Evolutionary conservation across 2,113 vertebrate genomes (phyloP).

Genomic region (Galbula dea): DNA sequence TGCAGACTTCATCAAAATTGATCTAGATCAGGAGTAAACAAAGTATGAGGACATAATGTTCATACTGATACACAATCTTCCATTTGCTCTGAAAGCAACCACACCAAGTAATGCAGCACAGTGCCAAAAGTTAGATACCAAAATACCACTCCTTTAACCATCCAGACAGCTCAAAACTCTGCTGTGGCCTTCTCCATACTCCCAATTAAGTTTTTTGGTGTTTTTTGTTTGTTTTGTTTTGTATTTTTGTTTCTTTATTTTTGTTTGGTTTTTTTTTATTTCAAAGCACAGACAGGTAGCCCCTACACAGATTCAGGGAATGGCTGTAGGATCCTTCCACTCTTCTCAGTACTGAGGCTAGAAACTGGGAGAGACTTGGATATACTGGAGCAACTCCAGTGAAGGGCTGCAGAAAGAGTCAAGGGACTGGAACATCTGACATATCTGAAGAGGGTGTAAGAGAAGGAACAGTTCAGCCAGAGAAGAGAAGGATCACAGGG

Average conservation of each 20-base stretch:
- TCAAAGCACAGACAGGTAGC: background rate
- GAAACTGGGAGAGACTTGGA: background rate
- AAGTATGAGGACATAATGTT: rapidly evolving
- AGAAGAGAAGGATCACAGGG: background rate
- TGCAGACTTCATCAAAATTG: background rate
- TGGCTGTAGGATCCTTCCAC: background rate
- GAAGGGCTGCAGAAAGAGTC: background rate
- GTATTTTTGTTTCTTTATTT: background rate
- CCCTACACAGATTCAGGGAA: background rate
- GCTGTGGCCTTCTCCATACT: background rate
- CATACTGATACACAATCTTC: background rate
- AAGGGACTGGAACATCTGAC: background rate
- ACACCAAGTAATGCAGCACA: background rate
- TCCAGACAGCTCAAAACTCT: background rate
- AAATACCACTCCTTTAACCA: background rate
- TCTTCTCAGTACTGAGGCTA: background rate
- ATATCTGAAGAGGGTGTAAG: background rate
- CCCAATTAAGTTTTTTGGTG: background rate
- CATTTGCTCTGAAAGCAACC: background rate
- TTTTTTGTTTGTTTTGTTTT: background rate
- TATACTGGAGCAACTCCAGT: background rate
- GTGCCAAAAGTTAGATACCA: background rate
- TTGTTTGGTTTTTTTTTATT: background rate
- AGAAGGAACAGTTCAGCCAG: background rate
- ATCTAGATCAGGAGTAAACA: background rate